phyloP scores from a whole-genome alignment of 2,888 invertebrate species.

The Galerucella calmariensis region DNA sequence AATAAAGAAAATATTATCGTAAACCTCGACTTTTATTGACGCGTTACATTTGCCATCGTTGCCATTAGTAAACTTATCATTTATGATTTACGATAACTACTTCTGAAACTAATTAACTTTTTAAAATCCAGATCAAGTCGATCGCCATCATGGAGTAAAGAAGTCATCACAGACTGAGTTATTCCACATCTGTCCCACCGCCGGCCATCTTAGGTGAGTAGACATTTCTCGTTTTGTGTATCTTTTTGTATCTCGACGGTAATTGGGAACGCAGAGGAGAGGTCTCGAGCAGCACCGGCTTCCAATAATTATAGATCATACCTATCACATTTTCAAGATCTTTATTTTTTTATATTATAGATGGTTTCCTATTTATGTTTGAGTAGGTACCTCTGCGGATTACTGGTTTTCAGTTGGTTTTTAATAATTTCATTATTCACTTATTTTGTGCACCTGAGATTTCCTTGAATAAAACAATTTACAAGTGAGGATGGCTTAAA shows the following conservation, averaged over 20 bases:
- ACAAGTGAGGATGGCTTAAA: too few species aligned
- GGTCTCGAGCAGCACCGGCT: constrained; percentile 49
- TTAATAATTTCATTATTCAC: too few species aligned
- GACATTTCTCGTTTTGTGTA: constrained; percentile 49
- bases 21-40: background rate
- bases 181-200: constrained; percentile 58
- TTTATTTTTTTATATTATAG: too few species aligned
- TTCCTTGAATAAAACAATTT: too few species aligned
- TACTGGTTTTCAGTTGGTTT: too few species aligned
- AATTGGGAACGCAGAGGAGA: constrained; percentile 60
- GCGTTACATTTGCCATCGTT: constrained; percentile 7
- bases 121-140: constrained; percentile 50
- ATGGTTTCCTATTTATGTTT: background rate
- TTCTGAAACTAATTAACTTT: constrained; percentile 44
- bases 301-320: background rate
- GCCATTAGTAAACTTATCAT: constrained; percentile 30
- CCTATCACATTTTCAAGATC: too few species aligned
- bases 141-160: constrained; percentile 58
- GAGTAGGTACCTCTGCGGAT: too few species aligned
- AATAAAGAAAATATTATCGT: constrained; percentile 4
- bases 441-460: too few species aligned
- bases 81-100: constrained; percentile 40
- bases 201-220: constrained; percentile 63
- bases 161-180: constrained; percentile 55
- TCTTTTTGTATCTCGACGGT: constrained; percentile 40